These are phyloP conservation scores for Spicauda simplicius DNA, from an alignment of 2,888 invertebrate genomes.

Conservation along the genomic window DNA sequence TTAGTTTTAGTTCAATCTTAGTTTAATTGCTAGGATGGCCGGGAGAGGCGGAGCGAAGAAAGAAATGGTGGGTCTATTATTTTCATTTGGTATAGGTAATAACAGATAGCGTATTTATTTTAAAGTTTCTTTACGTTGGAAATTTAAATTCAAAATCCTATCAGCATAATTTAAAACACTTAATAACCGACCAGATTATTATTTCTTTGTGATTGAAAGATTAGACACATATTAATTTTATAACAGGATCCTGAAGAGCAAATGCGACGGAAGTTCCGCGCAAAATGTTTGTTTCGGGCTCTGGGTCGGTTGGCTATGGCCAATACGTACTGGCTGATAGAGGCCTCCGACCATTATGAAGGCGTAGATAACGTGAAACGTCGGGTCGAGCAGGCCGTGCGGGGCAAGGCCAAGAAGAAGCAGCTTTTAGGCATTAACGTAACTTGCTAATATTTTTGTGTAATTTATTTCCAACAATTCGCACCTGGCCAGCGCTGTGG, in stretches of 20 bases:
- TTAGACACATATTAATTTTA: neutral
- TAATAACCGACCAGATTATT: too few species aligned
- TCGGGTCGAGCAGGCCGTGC: slow-evolving; percentile 83
- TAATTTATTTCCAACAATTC: too few species aligned
- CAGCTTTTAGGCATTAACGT: slow-evolving; percentile 79
- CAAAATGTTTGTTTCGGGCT: slow-evolving; percentile 83
- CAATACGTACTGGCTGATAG: slow-evolving; percentile 84
- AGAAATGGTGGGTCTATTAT: slow-evolving; percentile 44
- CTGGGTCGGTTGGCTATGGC: slow-evolving; percentile 83
- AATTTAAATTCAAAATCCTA: too few species aligned
- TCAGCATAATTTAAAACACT: too few species aligned
- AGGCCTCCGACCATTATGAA: slow-evolving; percentile 74
- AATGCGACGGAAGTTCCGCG: slow-evolving; percentile 69
- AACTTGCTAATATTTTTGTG: too few species aligned
- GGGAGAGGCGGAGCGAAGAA: slow-evolving; percentile 42
- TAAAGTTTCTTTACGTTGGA: too few species aligned
- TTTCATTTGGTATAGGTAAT: too few species aligned
- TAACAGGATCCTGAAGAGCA: slow-evolving; percentile 73
- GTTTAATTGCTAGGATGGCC: slow-evolving; percentile 36
- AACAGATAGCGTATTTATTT: too few species aligned
- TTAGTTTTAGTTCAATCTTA: neutral
- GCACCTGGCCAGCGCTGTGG: too few species aligned
- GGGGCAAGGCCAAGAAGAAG: slow-evolving; percentile 75
- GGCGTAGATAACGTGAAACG: slow-evolving; percentile 81
- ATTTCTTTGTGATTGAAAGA: too few species aligned